phyloP scores from a whole-genome alignment of 2,113 vertebrate species.

The Pyrgilauda ruficollis region DNA sequence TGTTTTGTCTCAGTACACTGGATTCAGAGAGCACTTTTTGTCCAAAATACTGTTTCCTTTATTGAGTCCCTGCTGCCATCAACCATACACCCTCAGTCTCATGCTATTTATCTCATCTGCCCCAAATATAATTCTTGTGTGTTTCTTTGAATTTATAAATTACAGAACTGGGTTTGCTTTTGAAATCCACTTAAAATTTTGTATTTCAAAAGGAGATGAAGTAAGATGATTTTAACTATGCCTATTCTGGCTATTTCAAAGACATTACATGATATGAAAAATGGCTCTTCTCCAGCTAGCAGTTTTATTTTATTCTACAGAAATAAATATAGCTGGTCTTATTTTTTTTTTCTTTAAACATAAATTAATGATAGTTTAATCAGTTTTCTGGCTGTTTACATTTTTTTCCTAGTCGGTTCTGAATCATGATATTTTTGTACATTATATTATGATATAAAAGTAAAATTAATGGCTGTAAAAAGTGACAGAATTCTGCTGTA shows the following conservation, averaged over 20 bases:
- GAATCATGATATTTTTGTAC: neutral
- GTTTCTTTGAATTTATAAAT: neutral
- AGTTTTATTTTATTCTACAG: neutral
- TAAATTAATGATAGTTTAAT: neutral
- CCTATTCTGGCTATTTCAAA: neutral
- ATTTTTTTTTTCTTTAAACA: neutral
- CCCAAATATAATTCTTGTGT: neutral
- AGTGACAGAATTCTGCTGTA: slow-evolving; percentile 40
- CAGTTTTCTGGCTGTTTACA: slow-evolving; percentile 3
- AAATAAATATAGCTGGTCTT: neutral
- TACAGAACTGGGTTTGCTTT: neutral
- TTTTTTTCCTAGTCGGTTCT: neutral
- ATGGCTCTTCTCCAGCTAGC: neutral
- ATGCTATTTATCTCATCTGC: neutral
- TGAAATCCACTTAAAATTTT: neutral
- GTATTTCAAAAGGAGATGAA: neutral
- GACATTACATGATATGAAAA: neutral
- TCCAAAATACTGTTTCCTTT: neutral
- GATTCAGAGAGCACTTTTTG: neutral
- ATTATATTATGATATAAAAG: slow-evolving; percentile 4
- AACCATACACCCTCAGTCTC: neutral
- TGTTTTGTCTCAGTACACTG: neutral
- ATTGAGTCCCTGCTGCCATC: neutral
- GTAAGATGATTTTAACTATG: neutral
- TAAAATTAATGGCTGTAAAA: slow-evolving; percentile 53